These are phyloP conservation scores for Junonia oenone DNA, from an alignment of 2,888 invertebrate species.

Conservation along the genomic window DNA sequence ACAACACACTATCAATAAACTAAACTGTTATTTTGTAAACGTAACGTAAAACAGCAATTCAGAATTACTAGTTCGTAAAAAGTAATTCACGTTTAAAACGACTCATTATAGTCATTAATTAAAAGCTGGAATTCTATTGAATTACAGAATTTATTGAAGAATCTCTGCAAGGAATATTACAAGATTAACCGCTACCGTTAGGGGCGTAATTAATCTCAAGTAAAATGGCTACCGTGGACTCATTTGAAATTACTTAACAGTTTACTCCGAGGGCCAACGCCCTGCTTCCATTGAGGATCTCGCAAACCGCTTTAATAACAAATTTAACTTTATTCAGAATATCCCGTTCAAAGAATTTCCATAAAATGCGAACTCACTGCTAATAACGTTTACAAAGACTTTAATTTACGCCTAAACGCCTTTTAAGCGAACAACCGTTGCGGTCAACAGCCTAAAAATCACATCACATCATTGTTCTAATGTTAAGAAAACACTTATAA, in stretches of 20 bases:
- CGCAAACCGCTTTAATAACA: slow-evolving; percentile 6
- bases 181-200: slow-evolving; percentile 5
- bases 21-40: too few species aligned
- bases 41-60: too few species aligned
- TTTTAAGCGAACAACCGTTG: not conserved
- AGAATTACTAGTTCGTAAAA: not conserved
- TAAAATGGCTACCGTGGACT: slow-evolving; percentile 4
- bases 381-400: slow-evolving; percentile 14
- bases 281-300: slow-evolving; percentile 1
- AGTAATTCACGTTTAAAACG: not conserved
- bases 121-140: not conserved
- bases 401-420: slow-evolving; percentile 7
- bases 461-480: not conserved
- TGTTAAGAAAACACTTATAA: too few species aligned
- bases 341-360: slow-evolving; percentile 9
- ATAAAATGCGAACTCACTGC: slow-evolving; percentile 13
- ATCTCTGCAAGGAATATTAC: not conserved
- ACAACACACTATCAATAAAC: too few species aligned
- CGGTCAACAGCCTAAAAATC: slow-evolving; percentile 4
- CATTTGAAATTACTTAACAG: slow-evolving; percentile 10
- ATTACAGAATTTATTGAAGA: not conserved
- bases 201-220: slow-evolving; percentile 3
- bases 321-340: slow-evolving; percentile 14
- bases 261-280: slow-evolving; percentile 4
- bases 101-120: not conserved